Evolutionary conservation across 2,797 vertebrate genomes (phyloP).

Genomic region (Falco concolor): DNA sequence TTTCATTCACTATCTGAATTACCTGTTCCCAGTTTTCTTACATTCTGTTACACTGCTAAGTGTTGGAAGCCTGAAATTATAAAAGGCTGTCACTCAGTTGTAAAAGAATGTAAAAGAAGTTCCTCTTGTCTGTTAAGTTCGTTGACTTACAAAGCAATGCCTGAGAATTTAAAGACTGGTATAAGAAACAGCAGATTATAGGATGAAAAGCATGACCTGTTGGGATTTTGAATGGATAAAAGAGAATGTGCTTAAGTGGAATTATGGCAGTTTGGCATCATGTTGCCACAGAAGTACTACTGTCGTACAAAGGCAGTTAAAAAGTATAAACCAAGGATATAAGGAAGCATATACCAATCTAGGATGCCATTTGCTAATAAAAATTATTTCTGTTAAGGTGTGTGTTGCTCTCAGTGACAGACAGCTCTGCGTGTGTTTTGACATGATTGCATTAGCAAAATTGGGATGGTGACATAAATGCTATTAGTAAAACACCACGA

Average conservation of each 20-base stretch:
- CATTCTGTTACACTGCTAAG: neutral
- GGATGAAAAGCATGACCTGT: slow-evolving; percentile 9
- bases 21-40: neutral
- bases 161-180: neutral
- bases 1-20: neutral
- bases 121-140: neutral
- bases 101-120: neutral
- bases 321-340: neutral
- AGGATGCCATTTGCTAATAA: neutral
- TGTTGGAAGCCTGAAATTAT: neutral
- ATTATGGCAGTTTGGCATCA: neutral
- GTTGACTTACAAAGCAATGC: neutral
- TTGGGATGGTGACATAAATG: neutral
- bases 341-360: neutral
- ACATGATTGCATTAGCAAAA: neutral
- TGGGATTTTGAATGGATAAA: slow-evolving; percentile 15
- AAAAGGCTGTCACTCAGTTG: neutral
- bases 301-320: neutral
- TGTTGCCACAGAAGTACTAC: neutral
- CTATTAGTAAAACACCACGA: neutral
- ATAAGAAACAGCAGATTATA: neutral
- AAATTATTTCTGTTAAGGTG: neutral
- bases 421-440: neutral
- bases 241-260: neutral
- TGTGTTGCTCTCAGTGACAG: neutral